Base-by-base conservation (phyloP, 30 jellyfish, hydroid and myxozoan species). In the Haliclystus octoradiatus region DNA sequence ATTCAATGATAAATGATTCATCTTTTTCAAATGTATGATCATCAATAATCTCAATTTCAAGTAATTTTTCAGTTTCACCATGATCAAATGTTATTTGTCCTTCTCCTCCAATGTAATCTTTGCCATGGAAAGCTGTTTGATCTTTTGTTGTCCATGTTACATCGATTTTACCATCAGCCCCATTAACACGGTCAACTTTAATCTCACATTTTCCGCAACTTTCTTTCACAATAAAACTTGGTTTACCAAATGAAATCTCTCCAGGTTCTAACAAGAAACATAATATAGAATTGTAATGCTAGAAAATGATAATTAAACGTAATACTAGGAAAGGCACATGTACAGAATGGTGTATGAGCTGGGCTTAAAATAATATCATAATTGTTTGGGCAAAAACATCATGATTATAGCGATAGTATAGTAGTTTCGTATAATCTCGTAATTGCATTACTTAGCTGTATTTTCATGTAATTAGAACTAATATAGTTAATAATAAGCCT, bases 1-100 rank as follows among this genome's bases (percentile, higher is more conserved):
- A 66, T 26, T 84, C 83, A 70, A 89, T 51, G 84, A 89, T 62
- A 53, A 89, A 89, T 35, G 98, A 78, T 73, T 89, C 98, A 52
- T 89, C 98, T 71, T 89, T 89, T 52, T 89, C 98, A 51, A 89
- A 89, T 34, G 88, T 75, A 46, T 89, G 94, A 50, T 89, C 98
- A 34, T 89, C 93, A 15, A 89, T 72, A 73, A 89, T 53, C 49
- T 89, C 98, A 33, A 89, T 75, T 61, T 72, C 82, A 2, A 89
- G 63, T 0, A 83, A 62, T 52, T 89, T 89, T 80, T 67, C 79
- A 2, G 98, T 89, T 68, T 89, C 98, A 1, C 98, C 98, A 73
- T 89, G 98, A 31, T 89, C 98, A 69, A 89, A 89, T 3, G 72
- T 70, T 19, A 89, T 26, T n/a, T 70, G 67, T 24, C 98, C 98